Evolutionary conservation across 1,140 invertebrate genomes (phyloP).

Genomic region (Drosophila ironensis): DNA sequence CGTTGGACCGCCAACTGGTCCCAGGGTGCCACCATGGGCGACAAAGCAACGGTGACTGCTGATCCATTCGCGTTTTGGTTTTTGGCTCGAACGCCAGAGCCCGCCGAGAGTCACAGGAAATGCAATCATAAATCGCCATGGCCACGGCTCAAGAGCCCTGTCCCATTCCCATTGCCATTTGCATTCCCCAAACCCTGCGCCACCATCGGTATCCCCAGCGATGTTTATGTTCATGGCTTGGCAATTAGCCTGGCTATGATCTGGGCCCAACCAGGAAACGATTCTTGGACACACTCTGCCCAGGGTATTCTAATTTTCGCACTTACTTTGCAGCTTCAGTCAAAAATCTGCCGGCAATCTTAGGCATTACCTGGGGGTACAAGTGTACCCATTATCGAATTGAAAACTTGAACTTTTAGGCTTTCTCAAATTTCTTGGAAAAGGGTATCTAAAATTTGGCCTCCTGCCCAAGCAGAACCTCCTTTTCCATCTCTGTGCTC

Average conservation of each 20-base stretch:
- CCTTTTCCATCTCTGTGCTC: not conserved
- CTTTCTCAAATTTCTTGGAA: too few relatives aligned
- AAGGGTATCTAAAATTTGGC: too few relatives aligned
- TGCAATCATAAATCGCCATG: slow-evolving; percentile 66
- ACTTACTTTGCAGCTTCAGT: not conserved
- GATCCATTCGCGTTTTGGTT: slow-evolving; percentile 29
- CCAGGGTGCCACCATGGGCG: slow-evolving; percentile 45
- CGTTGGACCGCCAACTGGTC: slow-evolving; percentile 18
- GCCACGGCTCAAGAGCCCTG: slow-evolving; percentile 1
- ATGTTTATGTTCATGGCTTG: slow-evolving; percentile 42
- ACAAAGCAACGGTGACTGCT: slow-evolving; percentile 50
- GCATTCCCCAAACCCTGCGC: not conserved
- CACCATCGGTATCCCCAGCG: slow-evolving; percentile 11
- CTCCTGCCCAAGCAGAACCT: not conserved
- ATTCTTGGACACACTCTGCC: not conserved
- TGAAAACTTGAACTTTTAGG: too few relatives aligned
- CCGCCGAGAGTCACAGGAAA: slow-evolving; percentile 49
- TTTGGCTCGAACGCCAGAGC: too few relatives aligned
- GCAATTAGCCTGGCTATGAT: slow-evolving; percentile 66
- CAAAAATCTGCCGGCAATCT: not conserved
- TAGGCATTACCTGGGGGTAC: too few relatives aligned
- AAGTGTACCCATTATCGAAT: too few relatives aligned
- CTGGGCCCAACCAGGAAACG: slow-evolving; percentile 63
- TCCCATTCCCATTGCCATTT: not conserved
- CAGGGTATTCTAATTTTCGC: slow-evolving; percentile 5